Evolutionary conservation across 2,113 vertebrate species (phyloP).

Genomic region (Trichomycterus rosablanca): DNA sequence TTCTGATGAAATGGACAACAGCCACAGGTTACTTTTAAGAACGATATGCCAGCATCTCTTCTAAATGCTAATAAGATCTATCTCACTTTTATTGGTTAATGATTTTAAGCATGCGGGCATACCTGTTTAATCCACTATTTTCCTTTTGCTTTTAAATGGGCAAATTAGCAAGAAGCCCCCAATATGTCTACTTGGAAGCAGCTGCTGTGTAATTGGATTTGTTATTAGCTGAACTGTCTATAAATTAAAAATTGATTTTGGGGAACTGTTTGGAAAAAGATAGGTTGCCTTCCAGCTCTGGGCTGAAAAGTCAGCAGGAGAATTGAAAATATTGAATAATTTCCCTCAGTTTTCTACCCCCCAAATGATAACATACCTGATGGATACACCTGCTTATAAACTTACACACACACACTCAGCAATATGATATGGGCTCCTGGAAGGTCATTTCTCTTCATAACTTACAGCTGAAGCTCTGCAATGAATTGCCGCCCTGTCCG

Average conservation of each 20-base stretch:
- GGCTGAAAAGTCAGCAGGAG: slow-evolving; percentile 8
- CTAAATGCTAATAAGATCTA: slow-evolving; percentile 37
- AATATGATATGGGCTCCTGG: background rate
- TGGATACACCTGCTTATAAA: background rate
- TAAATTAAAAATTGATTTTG: slow-evolving; percentile 76
- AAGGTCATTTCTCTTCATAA: slow-evolving; percentile 11
- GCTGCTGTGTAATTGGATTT: slow-evolving; percentile 71
- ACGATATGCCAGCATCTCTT: background rate
- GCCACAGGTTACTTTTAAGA: background rate
- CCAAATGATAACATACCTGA: slow-evolving; percentile 8
- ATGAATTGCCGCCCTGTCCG: too few species aligned
- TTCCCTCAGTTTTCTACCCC: slow-evolving; percentile 14
- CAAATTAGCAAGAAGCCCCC: slow-evolving; percentile 34
- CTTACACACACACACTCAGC: background rate
- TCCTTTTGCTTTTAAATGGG: slow-evolving; percentile 29
- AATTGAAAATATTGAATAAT: slow-evolving; percentile 29
- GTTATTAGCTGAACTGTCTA: slow-evolving; percentile 69
- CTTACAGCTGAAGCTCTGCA: too few species aligned
- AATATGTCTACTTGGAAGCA: slow-evolving; percentile 65
- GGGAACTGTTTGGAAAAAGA: slow-evolving; percentile 53
- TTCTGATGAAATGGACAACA: slow-evolving; percentile 14
- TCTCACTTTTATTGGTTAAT: slow-evolving; percentile 11
- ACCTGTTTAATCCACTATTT: slow-evolving; percentile 1
- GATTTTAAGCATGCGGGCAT: slow-evolving; percentile 7
- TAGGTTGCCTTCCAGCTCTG: slow-evolving; percentile 10